Evolutionary conservation across 2,797 vertebrate genomes (phyloP), one percentile per base, ranked within the genome.

Genomic region (Varecia variegata): DNA sequence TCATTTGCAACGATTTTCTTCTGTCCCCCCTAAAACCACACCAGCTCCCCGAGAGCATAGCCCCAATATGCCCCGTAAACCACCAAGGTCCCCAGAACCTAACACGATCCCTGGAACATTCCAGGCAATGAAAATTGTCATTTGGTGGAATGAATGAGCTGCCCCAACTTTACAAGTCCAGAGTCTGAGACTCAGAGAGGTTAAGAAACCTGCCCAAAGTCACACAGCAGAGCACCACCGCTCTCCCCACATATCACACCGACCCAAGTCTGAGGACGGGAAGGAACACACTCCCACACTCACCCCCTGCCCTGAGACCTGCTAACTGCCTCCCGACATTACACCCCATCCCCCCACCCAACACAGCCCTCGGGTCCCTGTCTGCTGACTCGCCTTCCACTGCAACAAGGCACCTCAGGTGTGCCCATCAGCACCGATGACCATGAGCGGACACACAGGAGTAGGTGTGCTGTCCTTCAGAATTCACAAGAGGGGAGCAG

Each of bases 351-450:
- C 23, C 32, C 23, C 14, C 0, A 88, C 27, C 6, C 8, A 32
- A 58, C 17, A 21, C 43, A 5, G 40, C 43, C 56, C 35, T 54
- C 2, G 0, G 7, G 62, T 27, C 30, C 90, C 50, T 60, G 40
- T 20, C 60, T 4, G n/a, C 25, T 32, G 60, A 43, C 77, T 3
- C 5, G 25, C 14, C 43, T 80, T 85, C n/a, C 80, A 67, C 3
- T 0, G 7, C 0, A 11, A 17, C 17, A 54, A 71, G 13, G 54
- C 52, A 52, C 30, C 2, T 30, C 1, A 1, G 76, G 43, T 8
- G 0, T 56, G 79, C 25, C 79, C 56, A 32, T 56, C 38, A 88
- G 7, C 50, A 90, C 25, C 7, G 1, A 81, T 32, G 18, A 81
- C 58, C 1, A 3, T 6, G 25, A 67, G 30, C 13, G 2, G 67